These are phyloP conservation scores for Sitophilus oryzae DNA, from an alignment of 1,140 invertebrate species.

Conservation along the genomic window DNA sequence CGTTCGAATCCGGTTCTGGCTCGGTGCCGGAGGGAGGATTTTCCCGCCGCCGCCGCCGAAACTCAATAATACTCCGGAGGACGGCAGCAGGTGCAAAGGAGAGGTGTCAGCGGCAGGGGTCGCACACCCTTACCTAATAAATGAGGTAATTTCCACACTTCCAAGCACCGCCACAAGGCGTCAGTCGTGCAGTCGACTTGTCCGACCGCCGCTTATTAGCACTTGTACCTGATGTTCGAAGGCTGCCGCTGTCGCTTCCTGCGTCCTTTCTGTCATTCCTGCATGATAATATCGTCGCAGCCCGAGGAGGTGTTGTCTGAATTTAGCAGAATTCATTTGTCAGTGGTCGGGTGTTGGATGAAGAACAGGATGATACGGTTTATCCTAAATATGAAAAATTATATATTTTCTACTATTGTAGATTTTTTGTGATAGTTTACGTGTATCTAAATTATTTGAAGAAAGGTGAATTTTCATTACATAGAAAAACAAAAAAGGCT, in stretches of 20 bases:
- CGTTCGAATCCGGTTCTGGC: conserved; percentile 31
- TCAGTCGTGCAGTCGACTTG: conserved; percentile 32
- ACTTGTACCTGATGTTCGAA: conserved; percentile 43
- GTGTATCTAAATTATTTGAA: no score
- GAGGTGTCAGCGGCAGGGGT: conserved; percentile 47
- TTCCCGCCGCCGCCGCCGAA: conserved; percentile 30
- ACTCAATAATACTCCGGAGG: conserved; percentile 44
- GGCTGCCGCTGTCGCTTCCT: conserved; percentile 6
- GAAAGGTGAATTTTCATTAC: no score
- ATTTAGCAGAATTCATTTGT: neutral
- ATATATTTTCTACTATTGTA: no score
- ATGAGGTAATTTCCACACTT: conserved; percentile 49
- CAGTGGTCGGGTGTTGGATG: neutral
- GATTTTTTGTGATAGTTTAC: no score
- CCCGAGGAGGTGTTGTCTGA: neutral
- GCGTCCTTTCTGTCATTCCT: conserved; percentile 1
- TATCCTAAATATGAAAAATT: no score
- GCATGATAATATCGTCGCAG: conserved; percentile 8
- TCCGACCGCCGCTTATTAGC: conserved; percentile 38
- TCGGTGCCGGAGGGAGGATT: conserved; percentile 11
- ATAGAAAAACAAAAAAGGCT: no score
- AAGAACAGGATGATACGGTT: no score
- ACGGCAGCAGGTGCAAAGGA: conserved; percentile 47
- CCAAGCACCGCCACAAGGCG: conserved; percentile 42
- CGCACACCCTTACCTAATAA: conserved; percentile 47